Evolutionary conservation across 2,888 invertebrate genomes (phyloP), one percentile per base, ranked within the genome.

Genomic region (Cephus sareptanus): DNA sequence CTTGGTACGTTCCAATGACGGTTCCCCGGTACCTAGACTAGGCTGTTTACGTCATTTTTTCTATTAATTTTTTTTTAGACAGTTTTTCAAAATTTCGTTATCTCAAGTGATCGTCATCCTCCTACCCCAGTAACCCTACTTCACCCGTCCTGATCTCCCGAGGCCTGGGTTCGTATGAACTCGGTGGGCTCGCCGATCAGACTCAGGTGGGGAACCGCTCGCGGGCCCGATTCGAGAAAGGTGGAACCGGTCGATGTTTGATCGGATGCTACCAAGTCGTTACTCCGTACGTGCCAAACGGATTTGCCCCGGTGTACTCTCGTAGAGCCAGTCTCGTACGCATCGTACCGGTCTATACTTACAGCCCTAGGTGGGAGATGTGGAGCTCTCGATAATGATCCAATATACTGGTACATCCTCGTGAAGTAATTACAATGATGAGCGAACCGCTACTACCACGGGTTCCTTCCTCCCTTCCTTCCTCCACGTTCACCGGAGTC

Each of bases 361-460:
- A 89, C 84, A 85, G 83, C 56, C 83, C 85, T 88, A 88, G 89
- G 88, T 90, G 89, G 87, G 88, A 88, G 89, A 90, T 89, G 87
- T 88, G 88, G 89, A 89, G 86, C 89, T 88, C 85, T 88, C 89
- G 90, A 90, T 90, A 90, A 90, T 90, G 90, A 90, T 90, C 90
- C 90, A 90, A 90, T 90, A 89, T 90, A 88, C 88, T 87, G 87
- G 88, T 88, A 90, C 90, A 90, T 90, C 90, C 87, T 89, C 84
- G 88, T 85, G 86, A 90, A 90, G 90, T 90, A 90, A 90, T 90
- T 90, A 90, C 89, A 90, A 90, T 90, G 90, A 90, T 89, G 89
- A 89, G 89, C 88, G 86, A 90, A 88, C 86, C 87, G 90, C 90
- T 90, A 83, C 85, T 81, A 90, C 87, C 87, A 87, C 83, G 84